Conservation (phyloP, 1,140 invertebrate species). For the Ceratosolen solmsi region DNA sequence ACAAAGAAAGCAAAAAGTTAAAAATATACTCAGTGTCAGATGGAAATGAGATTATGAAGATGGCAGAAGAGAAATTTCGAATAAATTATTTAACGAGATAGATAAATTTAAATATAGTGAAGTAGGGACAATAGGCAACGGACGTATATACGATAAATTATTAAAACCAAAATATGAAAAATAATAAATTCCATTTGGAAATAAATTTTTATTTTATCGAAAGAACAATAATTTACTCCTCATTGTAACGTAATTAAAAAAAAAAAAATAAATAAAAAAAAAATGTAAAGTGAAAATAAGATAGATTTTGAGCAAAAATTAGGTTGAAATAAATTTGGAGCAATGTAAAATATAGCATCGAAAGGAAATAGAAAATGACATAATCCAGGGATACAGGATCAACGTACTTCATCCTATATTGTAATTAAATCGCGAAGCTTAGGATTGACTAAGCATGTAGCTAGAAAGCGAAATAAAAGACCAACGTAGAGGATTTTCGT, state of each 20-base stretch:
- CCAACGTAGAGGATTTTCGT: background rate
- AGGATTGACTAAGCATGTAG: background rate
- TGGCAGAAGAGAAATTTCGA: background rate
- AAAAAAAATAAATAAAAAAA: too few species aligned
- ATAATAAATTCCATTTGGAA: too few species aligned
- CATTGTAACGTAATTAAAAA: too few species aligned
- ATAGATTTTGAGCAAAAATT: background rate
- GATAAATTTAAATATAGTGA: background rate
- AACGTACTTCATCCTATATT: background rate
- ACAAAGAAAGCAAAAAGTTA: background rate
- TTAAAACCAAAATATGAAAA: too few species aligned
- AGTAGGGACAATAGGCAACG: background rate
- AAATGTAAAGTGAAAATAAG: too few species aligned
- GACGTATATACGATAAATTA: background rate
- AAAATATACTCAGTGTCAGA: background rate
- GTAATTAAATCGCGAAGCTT: constrained; percentile 24
- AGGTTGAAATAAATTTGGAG: background rate
- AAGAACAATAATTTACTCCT: too few species aligned
- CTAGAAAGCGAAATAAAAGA: background rate
- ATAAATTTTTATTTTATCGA: too few species aligned
- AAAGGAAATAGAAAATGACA: background rate
- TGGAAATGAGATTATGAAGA: background rate
- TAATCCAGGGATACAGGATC: background rate
- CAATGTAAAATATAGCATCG: background rate
- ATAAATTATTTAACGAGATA: background rate